Evolutionary conservation across 2,113 vertebrate species (phyloP).

Genomic region (Anarrhichthys ocellatus): DNA sequence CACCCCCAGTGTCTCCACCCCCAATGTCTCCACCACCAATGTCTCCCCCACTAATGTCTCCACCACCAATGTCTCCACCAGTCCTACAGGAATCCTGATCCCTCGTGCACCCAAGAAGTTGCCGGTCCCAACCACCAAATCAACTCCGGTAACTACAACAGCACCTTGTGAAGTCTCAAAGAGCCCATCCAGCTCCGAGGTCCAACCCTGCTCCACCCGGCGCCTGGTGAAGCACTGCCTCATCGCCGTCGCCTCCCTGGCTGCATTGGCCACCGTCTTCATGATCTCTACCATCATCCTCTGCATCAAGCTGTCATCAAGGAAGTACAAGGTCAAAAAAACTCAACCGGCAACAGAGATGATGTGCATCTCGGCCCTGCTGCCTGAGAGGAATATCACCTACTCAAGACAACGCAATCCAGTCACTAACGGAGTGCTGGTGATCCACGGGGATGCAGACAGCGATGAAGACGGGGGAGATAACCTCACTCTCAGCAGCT

Average conservation of each 20-base stretch:
- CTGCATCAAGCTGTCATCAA: slow-evolving; percentile 82
- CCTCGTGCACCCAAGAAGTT: background rate
- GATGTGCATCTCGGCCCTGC: slow-evolving; percentile 90
- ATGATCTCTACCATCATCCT: slow-evolving; percentile 85
- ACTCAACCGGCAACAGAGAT: slow-evolving; percentile 83
- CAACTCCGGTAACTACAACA: background rate
- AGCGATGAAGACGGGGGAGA: slow-evolving; percentile 80
- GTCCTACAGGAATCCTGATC: background rate
- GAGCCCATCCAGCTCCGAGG: background rate
- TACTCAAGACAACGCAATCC: slow-evolving; percentile 55
- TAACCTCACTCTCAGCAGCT: slow-evolving; percentile 90
- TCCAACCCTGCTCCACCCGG: slow-evolving; percentile 44
- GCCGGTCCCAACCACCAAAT: background rate
- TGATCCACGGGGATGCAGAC: slow-evolving; percentile 52
- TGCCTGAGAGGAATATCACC: slow-evolving; percentile 76
- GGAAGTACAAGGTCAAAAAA: slow-evolving; percentile 63
- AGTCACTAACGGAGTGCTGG: slow-evolving; percentile 66
- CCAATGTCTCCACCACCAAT: background rate
- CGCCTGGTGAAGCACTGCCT: slow-evolving; percentile 79
- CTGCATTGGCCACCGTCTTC: slow-evolving; percentile 85
- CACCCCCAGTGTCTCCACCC: background rate
- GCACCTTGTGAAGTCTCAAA: background rate
- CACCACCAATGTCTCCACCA: slow-evolving; percentile 23
- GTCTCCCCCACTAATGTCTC: background rate
- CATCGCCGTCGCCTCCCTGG: slow-evolving; percentile 85